Percentiles rank a stretch among this genome's conserved stretches.
phyloP scores from a whole-genome alignment of 2,113 vertebrate species.

The Centrocercus urophasianus region DNA sequence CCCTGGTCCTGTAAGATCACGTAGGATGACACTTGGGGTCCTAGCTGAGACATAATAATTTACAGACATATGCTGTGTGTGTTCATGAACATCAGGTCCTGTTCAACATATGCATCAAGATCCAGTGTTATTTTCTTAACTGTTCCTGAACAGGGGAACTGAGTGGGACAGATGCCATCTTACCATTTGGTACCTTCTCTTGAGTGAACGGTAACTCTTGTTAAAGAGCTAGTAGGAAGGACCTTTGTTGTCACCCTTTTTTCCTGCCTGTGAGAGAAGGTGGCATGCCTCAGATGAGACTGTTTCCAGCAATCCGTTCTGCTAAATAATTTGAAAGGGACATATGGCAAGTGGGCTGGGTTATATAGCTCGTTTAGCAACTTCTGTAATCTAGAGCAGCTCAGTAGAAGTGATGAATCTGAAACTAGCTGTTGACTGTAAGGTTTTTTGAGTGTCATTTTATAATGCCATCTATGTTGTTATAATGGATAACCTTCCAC shows the following conservation, averaged over 20 bases:
- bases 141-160: background rate
- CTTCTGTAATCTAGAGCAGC: background rate
- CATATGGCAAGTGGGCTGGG: constrained; percentile 53
- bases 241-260: background rate
- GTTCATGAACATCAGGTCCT: background rate
- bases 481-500: background rate
- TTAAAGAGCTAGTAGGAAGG: background rate
- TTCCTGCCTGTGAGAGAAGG: background rate
- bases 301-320: background rate
- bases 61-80: background rate
- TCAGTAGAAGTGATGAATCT: background rate
- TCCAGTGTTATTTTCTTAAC: constrained; percentile 8
- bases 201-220: background rate
- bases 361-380: constrained; percentile 29
- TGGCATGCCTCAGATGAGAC: background rate
- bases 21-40: background rate
- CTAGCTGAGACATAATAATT: background rate
- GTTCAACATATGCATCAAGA: background rate
- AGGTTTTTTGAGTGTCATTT: background rate
- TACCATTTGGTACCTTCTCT: background rate
- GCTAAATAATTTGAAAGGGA: constrained; percentile 25
- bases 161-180: background rate
- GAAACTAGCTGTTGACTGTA: background rate
- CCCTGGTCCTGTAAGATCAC: rapidly evolving
- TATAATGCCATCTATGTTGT: background rate